phyloP scores from a whole-genome alignment of 2,797 vertebrate genomes.

The Crypturellus tataupa region DNA sequence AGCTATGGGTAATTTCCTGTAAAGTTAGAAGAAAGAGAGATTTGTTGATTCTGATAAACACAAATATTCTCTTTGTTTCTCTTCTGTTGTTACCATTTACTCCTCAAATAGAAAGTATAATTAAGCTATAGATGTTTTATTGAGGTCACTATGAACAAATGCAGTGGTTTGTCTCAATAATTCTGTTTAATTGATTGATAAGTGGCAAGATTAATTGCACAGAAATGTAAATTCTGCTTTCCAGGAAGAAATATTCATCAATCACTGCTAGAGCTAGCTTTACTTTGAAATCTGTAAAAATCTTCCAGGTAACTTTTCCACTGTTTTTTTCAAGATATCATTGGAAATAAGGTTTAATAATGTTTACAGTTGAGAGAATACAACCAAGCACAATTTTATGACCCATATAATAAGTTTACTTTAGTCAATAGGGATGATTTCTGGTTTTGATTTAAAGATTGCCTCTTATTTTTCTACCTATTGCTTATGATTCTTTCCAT shows the following conservation, averaged over 20 bases:
- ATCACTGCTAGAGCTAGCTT: background rate
- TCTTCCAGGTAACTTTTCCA: background rate
- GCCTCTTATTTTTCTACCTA: too few species aligned
- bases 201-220: background rate
- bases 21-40: background rate
- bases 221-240: background rate
- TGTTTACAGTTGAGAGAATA: background rate
- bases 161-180: background rate
- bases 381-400: background rate
- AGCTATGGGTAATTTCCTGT: background rate
- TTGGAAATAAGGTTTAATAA: background rate
- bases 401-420: background rate
- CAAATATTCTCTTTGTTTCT: background rate
- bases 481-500: background rate
- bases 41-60: background rate
- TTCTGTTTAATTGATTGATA: conserved; percentile 19
- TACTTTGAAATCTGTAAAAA: background rate
- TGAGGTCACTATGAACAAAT: background rate
- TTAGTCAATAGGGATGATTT: background rate
- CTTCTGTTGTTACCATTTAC: background rate
- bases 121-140: background rate
- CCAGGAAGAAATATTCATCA: background rate
- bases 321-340: background rate
- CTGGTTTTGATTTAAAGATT: too few species aligned
- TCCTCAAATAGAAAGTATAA: background rate